phyloP scores from a whole-genome alignment of 37 sponge, comb jelly and placozoan genomes.

The Spongilla lacustris region DNA sequence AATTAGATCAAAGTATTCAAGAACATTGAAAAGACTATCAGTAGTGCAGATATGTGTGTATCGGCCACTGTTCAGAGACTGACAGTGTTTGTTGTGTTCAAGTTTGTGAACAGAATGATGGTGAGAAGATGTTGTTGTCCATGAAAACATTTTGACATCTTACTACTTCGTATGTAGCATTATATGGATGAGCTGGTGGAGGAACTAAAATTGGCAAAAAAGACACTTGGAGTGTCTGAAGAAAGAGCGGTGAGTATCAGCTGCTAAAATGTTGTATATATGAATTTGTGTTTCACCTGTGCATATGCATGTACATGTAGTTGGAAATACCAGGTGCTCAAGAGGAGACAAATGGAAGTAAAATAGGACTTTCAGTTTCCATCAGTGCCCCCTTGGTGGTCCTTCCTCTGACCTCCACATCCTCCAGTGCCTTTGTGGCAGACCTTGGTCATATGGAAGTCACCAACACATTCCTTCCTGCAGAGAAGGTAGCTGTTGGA shows the following conservation, averaged over 20 bases:
- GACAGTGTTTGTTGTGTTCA: conserved; percentile 30
- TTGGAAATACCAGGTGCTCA: neutral
- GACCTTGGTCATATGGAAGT: conserved; percentile 61
- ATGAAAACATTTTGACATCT: neutral
- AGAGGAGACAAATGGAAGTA: conserved; percentile 12
- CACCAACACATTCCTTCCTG: conserved; percentile 61
- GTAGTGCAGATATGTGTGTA: conserved; percentile 22
- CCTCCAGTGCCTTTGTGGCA: conserved; percentile 41
- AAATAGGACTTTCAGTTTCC: conserved; percentile 50
- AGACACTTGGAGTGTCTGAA: neutral
- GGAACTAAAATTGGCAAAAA: conserved; percentile 20
- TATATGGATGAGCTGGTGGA: conserved; percentile 25
- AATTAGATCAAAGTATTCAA: neutral
- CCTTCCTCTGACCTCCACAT: conserved; percentile 54
- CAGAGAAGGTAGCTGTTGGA: neutral
- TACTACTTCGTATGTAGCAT: neutral
- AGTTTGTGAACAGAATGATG: conserved; percentile 36
- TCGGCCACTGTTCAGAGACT: conserved; percentile 28
- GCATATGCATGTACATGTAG: conserved; percentile 33
- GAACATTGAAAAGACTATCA: neutral
- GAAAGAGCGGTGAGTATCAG: neutral
- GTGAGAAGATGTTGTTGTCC: neutral
- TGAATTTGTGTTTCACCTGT: neutral
- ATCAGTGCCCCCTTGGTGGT: conserved; percentile 66
- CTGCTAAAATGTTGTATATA: neutral